Base-by-base conservation (phyloP, 2,113 vertebrate species). In the Zosterops borbonicus region DNA sequence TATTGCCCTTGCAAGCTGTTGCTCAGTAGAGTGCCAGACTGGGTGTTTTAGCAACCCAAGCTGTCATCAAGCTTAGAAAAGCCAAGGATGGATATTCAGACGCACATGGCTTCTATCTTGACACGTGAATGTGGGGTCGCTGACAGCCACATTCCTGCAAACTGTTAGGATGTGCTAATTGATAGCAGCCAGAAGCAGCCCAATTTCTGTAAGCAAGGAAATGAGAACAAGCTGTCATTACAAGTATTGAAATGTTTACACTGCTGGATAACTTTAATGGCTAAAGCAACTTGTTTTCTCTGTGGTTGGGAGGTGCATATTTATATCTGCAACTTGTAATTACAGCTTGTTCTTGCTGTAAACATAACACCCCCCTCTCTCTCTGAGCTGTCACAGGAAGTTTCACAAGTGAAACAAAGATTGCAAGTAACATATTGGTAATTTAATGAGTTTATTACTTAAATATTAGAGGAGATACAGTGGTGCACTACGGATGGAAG, bases 161-260 rank as follows among this genome's bases (percentile, higher is more conserved):
- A 68, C 8, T 53, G 58, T 19, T 85, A 31, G 37, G 85, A 83
- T 2, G 4, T 80, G 90, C 22, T 93, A 91, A 93, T 49, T 94
- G 70, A 83, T 65, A 85, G 75, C 71, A 90, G 53, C 37, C 75
- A 94, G 67, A 47, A 90, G 41, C 41, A 44, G 41, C 25, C n/a
- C 50, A 62, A 22, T 64, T 76, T 80, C n/a, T 65, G n/a, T 12
- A 73, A 70, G n/a, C 55, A 58, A 14, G 31, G 29, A 88, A 88
- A 77, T 73, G 35, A 83, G 58, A 93, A 74, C 63, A 88, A 62
- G 71, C 67, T 95, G 78, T 88, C 79, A 47, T 88, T 92, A 58
- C 31, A 70, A 74, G 46, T 39, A 62, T 77, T 90, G n/a, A 83
- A 74, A 90, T 50, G 28, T 63, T 94, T 94, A 68, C 17, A 17